Percentiles rank a stretch among this genome's conserved stretches.
Conservation (phyloP, 2,888 invertebrate genomes). For the Rotaria socialis region DNA sequence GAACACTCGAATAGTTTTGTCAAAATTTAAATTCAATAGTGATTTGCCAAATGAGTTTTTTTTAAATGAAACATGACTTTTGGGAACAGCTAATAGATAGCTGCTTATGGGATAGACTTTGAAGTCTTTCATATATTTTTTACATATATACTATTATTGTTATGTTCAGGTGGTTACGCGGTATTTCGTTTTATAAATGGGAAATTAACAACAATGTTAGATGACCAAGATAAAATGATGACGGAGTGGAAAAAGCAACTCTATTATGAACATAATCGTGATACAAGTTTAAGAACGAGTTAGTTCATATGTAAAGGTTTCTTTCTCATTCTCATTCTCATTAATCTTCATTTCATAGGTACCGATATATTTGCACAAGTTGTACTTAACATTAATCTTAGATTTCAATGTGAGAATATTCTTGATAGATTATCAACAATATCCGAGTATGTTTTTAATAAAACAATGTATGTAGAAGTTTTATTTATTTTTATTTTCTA, state of each 20-base stretch:
- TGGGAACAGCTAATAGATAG: too few species aligned
- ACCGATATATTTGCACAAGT: slow-evolving; percentile 10
- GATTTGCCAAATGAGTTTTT: too few species aligned
- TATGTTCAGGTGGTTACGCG: background rate
- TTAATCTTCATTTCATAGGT: background rate
- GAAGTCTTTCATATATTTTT: too few species aligned
- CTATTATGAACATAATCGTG: slow-evolving; percentile 27
- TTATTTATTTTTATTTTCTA: background rate
- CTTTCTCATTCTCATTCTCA: background rate
- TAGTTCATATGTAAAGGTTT: too few species aligned
- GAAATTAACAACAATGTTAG: background rate
- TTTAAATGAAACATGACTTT: too few species aligned
- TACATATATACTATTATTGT: too few species aligned
- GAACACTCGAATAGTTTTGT: too few species aligned
- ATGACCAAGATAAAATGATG: slow-evolving; percentile 32
- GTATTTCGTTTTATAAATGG: background rate
- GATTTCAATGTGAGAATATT: slow-evolving; percentile 17
- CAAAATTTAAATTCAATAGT: too few species aligned
- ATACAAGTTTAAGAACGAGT: slow-evolving; percentile 8
- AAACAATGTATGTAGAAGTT: background rate
- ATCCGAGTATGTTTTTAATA: background rate
- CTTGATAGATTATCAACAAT: background rate
- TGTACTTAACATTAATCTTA: background rate
- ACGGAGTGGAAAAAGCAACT: slow-evolving; percentile 26
- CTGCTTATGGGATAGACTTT: too few species aligned